Base-by-base conservation (phyloP, 2,797 vertebrate species). In the Brachyrhaphis roseni region DNA sequence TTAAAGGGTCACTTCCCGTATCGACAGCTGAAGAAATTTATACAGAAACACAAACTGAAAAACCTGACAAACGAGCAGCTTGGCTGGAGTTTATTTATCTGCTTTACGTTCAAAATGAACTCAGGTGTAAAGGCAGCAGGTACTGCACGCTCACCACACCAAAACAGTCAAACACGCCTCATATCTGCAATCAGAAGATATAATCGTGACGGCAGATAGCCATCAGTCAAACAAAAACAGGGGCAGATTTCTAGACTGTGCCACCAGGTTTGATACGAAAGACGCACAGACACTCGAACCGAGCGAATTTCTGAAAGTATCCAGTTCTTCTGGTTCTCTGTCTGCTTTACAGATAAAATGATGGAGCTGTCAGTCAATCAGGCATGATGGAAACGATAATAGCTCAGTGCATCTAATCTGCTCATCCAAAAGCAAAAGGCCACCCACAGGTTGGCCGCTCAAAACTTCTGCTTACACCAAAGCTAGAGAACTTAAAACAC, bases 271-370 rank as follows among this genome's bases (percentile, higher is more conserved):
- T 88, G 86, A 92, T 80, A 82, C 34, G 43, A 74, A 83, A 34
- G 49, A 59, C 20, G 74, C 43, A 49, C 41, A 74, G 84, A 82
- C 81, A 76, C 74, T 87, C 84, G 85, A 77, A 72, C 57, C 20
- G 20, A 77, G 74, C 66, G 34, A 82, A 91, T 88, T 84, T 80
- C 62, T 71, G 28, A 45, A 93, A 91, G 88, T 77, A 95, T 95
- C 85, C 78, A 66, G 85, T 84, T 88, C 75, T 81, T 92, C 92
- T 55, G 62, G 94, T 90, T 92, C 81, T 75, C 8, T 0, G 73
- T 49, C 26, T 16, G 68, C 80, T 62, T n/a, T 31, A 39, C 18
- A 68, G 53, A 66, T 46, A 47, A 26, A 75, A 46, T 57, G 41
- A 82, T 45, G 49, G 7, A 28, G 47, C 64, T 62, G 2, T 47